Evolutionary conservation across 1,140 invertebrate genomes (phyloP).

Genomic region (Ips nitidus): DNA sequence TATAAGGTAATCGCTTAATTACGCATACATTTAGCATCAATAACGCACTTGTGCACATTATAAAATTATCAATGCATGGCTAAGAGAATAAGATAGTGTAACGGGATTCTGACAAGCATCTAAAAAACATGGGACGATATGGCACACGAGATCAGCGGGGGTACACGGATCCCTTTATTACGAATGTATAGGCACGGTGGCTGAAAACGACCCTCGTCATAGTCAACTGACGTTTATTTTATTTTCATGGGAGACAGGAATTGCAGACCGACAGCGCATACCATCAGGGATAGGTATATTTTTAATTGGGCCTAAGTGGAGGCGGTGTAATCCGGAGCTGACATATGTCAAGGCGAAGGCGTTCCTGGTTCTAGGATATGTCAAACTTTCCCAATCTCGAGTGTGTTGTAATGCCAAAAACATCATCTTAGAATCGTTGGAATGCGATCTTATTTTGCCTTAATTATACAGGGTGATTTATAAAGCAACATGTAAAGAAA

Average conservation of each 20-base stretch:
- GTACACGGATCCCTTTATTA: constrained; percentile 27
- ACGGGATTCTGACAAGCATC: constrained; percentile 14
- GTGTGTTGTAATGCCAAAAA: too few relatives aligned
- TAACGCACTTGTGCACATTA: too few relatives aligned
- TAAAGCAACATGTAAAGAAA: too few relatives aligned
- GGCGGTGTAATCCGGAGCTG: constrained; percentile 32
- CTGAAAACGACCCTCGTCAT: constrained; percentile 35
- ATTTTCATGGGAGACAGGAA: constrained; percentile 34
- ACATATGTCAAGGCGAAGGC: constrained; percentile 23
- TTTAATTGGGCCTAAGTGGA: constrained; percentile 30
- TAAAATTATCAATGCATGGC: too few relatives aligned
- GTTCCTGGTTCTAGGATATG: not conserved
- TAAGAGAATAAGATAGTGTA: constrained; percentile 10
- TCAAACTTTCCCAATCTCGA: too few relatives aligned
- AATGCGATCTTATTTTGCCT: too few relatives aligned
- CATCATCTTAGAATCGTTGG: too few relatives aligned
- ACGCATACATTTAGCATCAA: too few relatives aligned
- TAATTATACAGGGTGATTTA: too few relatives aligned
- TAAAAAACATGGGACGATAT: constrained; percentile 16
- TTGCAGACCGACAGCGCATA: constrained; percentile 26
- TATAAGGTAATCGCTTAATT: too few relatives aligned
- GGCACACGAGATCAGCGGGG: constrained; percentile 23
- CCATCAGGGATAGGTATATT: constrained; percentile 14
- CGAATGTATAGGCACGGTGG: constrained; percentile 28
- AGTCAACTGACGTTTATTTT: constrained; percentile 36